Conservation (phyloP, 64 coral and sea anemone genomes). For the Stichodactyla mertensii region DNA sequence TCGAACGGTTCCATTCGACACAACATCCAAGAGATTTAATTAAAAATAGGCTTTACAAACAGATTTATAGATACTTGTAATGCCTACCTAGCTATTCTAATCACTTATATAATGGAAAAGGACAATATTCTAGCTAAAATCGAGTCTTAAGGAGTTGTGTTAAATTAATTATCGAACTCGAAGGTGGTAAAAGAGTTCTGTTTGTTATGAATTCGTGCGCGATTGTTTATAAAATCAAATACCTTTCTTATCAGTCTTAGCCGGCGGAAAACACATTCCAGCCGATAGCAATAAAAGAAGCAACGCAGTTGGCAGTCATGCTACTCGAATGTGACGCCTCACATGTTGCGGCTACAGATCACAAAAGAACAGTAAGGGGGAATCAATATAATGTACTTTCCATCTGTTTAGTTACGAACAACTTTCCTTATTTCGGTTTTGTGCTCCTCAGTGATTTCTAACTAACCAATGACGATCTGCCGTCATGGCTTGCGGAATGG, state of each 20-base stretch:
- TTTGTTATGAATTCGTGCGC: constrained; percentile 3
- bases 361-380: constrained; percentile 27
- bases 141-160: background rate
- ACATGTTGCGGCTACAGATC: background rate
- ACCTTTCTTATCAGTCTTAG: constrained; percentile 5
- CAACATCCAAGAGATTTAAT: background rate
- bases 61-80: background rate
- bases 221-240: constrained; percentile 20
- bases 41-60: background rate
- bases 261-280: constrained; percentile 15
- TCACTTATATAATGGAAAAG: background rate
- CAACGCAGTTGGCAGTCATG: background rate
- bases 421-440: background rate
- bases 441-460: background rate
- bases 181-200: background rate
- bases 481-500: background rate
- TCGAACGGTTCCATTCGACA: background rate
- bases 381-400: constrained; percentile 14
- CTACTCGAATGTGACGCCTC: constrained; percentile 8
- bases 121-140: background rate
- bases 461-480: background rate
- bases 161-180: constrained; percentile 1
- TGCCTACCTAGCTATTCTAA: background rate
- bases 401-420: constrained; percentile 1
- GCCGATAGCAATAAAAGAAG: background rate